Conservation (phyloP, 2,113 vertebrate genomes). For the Arvicanthis niloticus region DNA sequence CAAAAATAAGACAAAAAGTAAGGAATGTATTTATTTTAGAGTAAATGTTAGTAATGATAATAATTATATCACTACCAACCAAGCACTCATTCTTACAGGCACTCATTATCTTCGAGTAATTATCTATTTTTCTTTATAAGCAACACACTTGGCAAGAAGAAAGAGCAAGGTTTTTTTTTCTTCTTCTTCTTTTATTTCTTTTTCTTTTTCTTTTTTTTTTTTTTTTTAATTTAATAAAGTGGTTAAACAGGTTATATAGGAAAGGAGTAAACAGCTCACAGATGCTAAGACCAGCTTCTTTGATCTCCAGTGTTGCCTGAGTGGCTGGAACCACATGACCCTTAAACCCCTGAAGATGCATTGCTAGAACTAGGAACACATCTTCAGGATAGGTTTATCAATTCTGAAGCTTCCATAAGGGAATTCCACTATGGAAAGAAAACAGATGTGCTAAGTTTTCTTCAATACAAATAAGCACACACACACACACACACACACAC, state of each 20-base stretch:
- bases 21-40: neutral
- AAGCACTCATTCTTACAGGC: neutral
- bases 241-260: neutral
- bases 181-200: too few species aligned
- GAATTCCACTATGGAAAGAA: neutral
- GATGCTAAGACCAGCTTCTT: neutral
- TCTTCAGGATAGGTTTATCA: neutral
- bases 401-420: neutral
- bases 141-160: neutral
- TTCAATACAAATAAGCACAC: neutral
- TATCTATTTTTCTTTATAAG: neutral
- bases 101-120: neutral
- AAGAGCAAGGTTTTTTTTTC: neutral
- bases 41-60: neutral
- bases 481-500: too few species aligned
- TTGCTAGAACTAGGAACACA: neutral
- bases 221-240: neutral
- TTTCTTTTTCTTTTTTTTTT: too few species aligned
- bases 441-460: neutral
- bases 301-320: neutral
- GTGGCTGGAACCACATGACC: neutral
- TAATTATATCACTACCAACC: neutral
- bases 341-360: neutral
- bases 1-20: neutral
- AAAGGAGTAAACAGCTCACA: neutral